Conservation (phyloP, 2,113 vertebrate genomes). For the Sminthopsis crassicaudata region DNA sequence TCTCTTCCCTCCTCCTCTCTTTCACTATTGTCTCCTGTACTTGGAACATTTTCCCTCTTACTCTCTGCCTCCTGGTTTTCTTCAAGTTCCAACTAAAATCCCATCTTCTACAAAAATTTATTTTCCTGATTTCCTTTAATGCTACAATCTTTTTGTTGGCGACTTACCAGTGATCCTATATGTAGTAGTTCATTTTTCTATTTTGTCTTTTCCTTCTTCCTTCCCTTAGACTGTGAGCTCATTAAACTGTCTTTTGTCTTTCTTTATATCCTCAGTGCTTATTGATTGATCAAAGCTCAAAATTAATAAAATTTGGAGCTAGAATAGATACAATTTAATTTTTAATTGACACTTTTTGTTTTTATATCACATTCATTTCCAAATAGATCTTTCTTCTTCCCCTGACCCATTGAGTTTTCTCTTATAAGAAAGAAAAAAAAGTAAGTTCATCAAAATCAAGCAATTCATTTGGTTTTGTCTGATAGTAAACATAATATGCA, state of each 20-base stretch:
- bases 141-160: not conserved
- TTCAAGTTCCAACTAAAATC: too few relatives aligned
- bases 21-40: too few relatives aligned
- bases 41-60: too few relatives aligned
- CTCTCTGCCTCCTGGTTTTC: too few relatives aligned
- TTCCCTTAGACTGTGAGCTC: not conserved
- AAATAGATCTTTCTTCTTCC: not conserved
- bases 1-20: not conserved
- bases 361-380: not conserved
- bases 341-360: not conserved
- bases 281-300: not conserved
- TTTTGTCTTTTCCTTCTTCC: not conserved
- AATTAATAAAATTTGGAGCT: not conserved
- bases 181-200: not conserved
- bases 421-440: not conserved
- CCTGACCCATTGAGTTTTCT: not conserved
- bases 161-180: too few relatives aligned
- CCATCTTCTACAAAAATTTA: too few relatives aligned
- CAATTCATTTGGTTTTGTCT: not conserved
- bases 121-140: too few relatives aligned
- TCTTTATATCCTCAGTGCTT: not conserved
- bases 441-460: not conserved
- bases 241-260: not conserved
- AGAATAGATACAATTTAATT: not conserved
- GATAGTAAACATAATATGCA: not conserved